phyloP scores from a whole-genome alignment of 2,797 vertebrate genomes.

The Cygnus olor region DNA sequence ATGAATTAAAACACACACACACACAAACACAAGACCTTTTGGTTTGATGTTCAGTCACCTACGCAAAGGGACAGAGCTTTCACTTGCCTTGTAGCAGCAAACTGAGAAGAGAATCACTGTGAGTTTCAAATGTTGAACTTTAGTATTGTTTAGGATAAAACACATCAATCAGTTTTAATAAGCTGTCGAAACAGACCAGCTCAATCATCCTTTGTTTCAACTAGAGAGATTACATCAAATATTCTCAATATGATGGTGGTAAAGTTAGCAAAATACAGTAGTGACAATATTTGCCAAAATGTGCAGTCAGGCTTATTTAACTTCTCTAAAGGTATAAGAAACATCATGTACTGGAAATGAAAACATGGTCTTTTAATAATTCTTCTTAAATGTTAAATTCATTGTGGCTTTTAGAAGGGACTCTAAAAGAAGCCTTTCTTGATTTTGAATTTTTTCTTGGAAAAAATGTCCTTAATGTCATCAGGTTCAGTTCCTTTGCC shows the following conservation, averaged over 20 bases:
- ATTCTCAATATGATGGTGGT: background rate
- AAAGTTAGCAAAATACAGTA: background rate
- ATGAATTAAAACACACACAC: no score
- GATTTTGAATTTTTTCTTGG: background rate
- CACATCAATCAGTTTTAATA: background rate
- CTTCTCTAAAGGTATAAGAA: background rate
- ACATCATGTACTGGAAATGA: background rate
- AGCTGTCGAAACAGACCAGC: background rate
- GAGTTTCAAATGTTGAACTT: background rate
- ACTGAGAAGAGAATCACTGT: background rate
- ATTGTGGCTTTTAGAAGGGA: background rate
- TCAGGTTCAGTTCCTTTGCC: background rate
- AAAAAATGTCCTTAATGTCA: background rate
- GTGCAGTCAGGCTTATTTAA: background rate
- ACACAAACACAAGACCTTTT: background rate
- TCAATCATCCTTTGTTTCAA: background rate
- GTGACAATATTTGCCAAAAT: background rate
- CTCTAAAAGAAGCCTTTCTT: background rate
- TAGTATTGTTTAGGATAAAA: background rate
- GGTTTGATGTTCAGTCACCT: background rate
- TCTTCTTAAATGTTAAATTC: background rate
- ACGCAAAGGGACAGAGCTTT: background rate
- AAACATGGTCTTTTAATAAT: background rate
- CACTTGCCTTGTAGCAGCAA: background rate
- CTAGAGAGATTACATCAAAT: background rate